These are phyloP conservation scores for Aramus guarauna DNA, from an alignment of 2,113 vertebrate species.

Conservation along the genomic window DNA sequence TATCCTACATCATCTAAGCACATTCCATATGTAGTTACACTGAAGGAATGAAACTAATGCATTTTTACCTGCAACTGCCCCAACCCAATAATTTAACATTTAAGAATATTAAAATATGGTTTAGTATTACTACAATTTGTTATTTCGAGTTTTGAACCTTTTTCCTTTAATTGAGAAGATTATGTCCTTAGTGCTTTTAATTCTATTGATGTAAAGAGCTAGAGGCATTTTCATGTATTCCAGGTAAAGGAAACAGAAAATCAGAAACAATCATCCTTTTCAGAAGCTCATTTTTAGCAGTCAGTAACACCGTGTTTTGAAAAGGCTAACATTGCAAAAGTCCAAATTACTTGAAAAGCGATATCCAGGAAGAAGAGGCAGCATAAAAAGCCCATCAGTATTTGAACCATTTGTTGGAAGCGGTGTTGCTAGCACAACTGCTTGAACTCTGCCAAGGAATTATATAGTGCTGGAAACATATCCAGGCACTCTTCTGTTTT, in stretches of 20 bases:
- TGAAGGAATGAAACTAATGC: not conserved
- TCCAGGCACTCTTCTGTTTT: constrained; percentile 58
- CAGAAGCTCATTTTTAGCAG: not conserved
- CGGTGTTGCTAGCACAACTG: constrained; percentile 53
- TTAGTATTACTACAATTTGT: not conserved
- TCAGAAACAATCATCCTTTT: not conserved
- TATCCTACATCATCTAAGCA: not conserved
- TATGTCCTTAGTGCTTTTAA: not conserved
- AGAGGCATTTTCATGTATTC: not conserved
- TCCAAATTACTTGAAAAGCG: not conserved
- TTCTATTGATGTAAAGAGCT: not conserved
- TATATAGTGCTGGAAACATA: constrained; percentile 69
- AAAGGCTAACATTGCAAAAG: not conserved
- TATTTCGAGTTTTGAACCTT: not conserved
- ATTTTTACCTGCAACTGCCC: not conserved
- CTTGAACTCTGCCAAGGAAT: constrained; percentile 68
- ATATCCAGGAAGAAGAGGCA: not conserved
- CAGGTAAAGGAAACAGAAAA: not conserved
- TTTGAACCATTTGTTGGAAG: constrained; percentile 47
- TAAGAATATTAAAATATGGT: not conserved
- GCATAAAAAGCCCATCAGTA: not conserved
- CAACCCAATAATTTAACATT: not conserved
- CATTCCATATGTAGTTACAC: not conserved
- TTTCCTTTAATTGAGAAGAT: not conserved
- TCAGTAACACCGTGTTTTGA: not conserved